Conservation (phyloP, 1,140 invertebrate genomes). For the Diachasmimorpha longicaudata region DNA sequence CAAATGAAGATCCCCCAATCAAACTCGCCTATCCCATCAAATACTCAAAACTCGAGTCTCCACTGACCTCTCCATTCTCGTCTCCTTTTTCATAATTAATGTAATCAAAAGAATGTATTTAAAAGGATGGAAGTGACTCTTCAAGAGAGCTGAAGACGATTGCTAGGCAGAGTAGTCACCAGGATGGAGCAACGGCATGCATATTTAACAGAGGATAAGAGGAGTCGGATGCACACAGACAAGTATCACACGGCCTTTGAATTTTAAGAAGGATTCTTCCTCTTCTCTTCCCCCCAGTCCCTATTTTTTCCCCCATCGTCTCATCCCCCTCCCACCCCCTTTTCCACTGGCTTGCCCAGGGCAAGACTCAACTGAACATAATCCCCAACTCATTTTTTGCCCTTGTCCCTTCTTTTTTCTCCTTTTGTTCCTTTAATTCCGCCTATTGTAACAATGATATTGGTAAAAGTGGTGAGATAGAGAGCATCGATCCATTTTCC, state of each 20-base stretch:
- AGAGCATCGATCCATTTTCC: slow-evolving; percentile 7
- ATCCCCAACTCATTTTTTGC: not conserved
- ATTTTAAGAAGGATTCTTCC: not conserved
- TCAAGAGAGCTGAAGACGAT: not conserved
- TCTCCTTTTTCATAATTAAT: not conserved
- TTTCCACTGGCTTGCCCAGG: not conserved
- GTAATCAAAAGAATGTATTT: not conserved
- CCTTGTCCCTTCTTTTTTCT: not conserved
- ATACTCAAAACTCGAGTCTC: not conserved
- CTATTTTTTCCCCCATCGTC: not conserved
- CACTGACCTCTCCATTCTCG: not conserved
- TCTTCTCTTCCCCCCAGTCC: not conserved
- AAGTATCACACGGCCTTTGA: not conserved
- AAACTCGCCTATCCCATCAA: no score
- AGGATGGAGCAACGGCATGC: slow-evolving; percentile 7
- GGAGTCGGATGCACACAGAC: not conserved
- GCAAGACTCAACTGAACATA: not conserved
- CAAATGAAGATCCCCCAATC: no score
- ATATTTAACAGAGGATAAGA: slow-evolving; percentile 12
- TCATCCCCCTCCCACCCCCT: no score
- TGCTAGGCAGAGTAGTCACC: not conserved
- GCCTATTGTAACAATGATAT: slow-evolving; percentile 2
- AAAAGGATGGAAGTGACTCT: not conserved
- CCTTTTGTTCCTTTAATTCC: not conserved
- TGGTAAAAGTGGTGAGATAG: not conserved